Evolutionary conservation across 2,888 invertebrate species (phyloP).

Genomic region (Sericinus montela): DNA sequence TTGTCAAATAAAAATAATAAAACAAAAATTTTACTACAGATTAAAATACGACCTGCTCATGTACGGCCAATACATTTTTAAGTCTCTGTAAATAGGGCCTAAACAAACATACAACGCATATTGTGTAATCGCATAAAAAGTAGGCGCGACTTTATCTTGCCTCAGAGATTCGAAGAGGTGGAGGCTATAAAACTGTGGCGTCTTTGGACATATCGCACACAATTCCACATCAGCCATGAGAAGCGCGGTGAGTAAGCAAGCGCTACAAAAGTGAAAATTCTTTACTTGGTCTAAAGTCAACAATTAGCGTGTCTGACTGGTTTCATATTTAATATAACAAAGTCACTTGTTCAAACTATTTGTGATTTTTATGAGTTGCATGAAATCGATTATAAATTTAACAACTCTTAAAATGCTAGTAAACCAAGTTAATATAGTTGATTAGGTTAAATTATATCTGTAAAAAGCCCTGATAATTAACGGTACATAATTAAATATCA

Average conservation of each 20-base stretch:
- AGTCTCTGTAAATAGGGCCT: no score
- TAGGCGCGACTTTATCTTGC: conserved; percentile 15
- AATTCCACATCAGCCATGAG: conserved; percentile 56
- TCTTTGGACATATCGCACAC: conserved; percentile 43
- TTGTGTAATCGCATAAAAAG: conserved; percentile 32
- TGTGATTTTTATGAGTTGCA: conserved; percentile 12
- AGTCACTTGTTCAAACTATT: conserved; percentile 16
- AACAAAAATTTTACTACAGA: no score
- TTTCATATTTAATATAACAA: conserved; percentile 24
- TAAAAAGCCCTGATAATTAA: not conserved
- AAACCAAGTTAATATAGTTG: no score
- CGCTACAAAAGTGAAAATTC: conserved; percentile 33
- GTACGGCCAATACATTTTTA: no score
- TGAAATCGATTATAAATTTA: no score
- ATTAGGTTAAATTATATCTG: no score
- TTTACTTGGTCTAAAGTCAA: conserved; percentile 45
- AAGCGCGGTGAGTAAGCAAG: conserved; percentile 62
- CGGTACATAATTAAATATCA: not conserved
- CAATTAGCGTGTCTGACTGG: conserved; percentile 28
- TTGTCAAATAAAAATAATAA: no score
- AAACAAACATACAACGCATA: conserved; percentile 3
- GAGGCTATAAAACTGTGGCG: conserved; percentile 56
- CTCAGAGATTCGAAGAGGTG: conserved; percentile 47
- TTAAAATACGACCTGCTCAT: no score
- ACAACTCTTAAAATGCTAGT: no score